Evolutionary conservation across 92 coral and sea anemone species (phyloP).

Genomic region (Siderastrea siderea): DNA sequence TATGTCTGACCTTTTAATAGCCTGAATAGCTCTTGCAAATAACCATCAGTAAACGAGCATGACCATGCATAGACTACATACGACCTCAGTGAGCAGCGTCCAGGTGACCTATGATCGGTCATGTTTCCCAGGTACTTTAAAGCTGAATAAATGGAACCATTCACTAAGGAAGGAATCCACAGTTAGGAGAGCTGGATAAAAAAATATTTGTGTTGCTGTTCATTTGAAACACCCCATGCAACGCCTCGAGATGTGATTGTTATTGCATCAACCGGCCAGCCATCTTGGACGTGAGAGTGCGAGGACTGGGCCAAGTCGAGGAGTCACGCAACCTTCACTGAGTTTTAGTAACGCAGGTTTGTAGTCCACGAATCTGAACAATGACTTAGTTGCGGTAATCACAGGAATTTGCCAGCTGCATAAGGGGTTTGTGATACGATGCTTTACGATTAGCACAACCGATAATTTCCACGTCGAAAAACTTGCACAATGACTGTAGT

Average conservation of each 20-base stretch:
- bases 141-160: not conserved
- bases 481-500: slow-evolving; percentile 15
- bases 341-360: no score
- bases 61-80: no score
- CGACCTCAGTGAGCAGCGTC: not conserved
- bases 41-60: no score
- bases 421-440: slow-evolving; percentile 19
- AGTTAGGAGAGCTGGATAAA: not conserved
- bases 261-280: no score
- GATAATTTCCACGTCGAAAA: slow-evolving; percentile 24
- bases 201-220: not conserved
- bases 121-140: no score
- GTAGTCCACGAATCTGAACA: not conserved
- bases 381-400: not conserved
- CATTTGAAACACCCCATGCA: not conserved
- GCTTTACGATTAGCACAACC: slow-evolving; percentile 37
- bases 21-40: no score
- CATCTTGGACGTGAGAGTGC: not conserved
- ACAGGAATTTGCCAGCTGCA: slow-evolving; percentile 16
- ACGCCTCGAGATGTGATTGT: no score
- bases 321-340: not conserved
- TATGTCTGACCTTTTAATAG: no score
- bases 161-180: not conserved
- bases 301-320: not conserved
- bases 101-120: not conserved